phyloP scores from a whole-genome alignment of 2,113 vertebrate species.

The Gallinago undulata region DNA sequence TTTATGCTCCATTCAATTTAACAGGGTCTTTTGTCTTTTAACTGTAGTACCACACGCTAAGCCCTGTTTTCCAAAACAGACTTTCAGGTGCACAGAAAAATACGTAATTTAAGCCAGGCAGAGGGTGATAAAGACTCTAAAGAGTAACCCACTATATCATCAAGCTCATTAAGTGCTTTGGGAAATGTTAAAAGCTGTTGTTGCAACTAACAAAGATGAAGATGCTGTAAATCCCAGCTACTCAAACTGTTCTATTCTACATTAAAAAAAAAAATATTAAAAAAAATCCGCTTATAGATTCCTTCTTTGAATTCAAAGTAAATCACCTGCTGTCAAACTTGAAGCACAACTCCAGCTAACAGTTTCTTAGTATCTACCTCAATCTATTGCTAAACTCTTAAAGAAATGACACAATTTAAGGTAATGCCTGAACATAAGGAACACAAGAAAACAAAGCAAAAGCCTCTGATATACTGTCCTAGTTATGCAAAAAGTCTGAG shows the following conservation, averaged over 20 bases:
- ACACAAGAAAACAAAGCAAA: neutral
- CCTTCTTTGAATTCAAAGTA: neutral
- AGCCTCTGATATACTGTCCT: neutral
- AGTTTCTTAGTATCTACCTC: neutral
- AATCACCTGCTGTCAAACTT: neutral
- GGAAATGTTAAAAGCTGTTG: neutral
- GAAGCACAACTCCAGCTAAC: neutral
- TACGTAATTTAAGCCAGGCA: neutral
- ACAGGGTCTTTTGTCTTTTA: neutral
- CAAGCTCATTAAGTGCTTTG: neutral
- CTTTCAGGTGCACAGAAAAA: neutral
- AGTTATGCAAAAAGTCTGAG: neutral
- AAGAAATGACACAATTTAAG: neutral
- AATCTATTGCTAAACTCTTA: neutral
- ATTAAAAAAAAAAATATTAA: neutral
- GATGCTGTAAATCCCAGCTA: neutral
- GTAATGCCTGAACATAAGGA: neutral
- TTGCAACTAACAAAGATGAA: neutral
- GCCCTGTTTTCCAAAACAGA: neutral
- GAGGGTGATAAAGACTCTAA: neutral
- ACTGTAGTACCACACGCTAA: neutral
- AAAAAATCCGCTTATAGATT: neutral
- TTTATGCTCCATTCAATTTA: neutral
- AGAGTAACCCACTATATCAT: neutral
- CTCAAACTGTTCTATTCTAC: neutral